A percentile compares a stretch with the other conserved stretches of the same genome.
Conservation (phyloP, 30 jellyfish, hydroid and myxozoan species). For the Hydractinia symbiolongicarpus region DNA sequence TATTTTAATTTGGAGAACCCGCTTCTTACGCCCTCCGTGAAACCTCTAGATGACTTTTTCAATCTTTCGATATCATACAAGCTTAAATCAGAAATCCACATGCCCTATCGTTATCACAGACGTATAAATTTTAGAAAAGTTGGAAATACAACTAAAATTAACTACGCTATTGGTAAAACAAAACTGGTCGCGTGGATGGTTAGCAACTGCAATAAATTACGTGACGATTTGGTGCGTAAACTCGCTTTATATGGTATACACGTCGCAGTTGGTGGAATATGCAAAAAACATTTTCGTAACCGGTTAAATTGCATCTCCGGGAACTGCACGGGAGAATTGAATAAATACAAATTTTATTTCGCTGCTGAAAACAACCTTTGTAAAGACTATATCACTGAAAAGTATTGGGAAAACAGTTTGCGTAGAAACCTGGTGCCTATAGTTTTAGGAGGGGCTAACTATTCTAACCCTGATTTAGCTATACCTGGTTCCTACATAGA, state of each 20-base stretch:
- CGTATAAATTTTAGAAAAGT: background rate
- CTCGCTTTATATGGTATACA: conserved; percentile 31
- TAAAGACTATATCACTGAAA: conserved; percentile 72
- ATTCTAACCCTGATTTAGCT: conserved; percentile 42
- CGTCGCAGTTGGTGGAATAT: conserved; percentile 65
- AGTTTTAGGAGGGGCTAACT: conserved; percentile 72
- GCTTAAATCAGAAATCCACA: conserved; percentile 48
- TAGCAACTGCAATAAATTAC: conserved; percentile 50
- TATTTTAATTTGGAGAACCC: conserved; percentile 1
- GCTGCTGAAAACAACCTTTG: conserved; percentile 65
- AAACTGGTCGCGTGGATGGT: conserved; percentile 65
- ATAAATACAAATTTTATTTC: conserved; percentile 52
- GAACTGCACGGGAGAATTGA: conserved; percentile 20
- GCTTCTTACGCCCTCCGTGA: background rate
- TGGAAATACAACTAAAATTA: background rate
- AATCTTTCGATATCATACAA: conserved; percentile 78
- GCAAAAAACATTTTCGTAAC: conserved; percentile 22
- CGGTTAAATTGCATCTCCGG: conserved; percentile 16
- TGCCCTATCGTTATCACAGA: conserved; percentile 40
- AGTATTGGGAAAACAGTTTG: conserved; percentile 55
- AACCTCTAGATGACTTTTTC: conserved; percentile 44
- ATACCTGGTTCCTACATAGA: conserved; percentile 80
- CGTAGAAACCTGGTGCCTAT: conserved; percentile 47
- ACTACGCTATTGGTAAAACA: conserved; percentile 51
- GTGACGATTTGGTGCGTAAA: conserved; percentile 58